Base-by-base conservation (phyloP, 2,113 vertebrate species). In the Rhabdomys dilectus region DNA sequence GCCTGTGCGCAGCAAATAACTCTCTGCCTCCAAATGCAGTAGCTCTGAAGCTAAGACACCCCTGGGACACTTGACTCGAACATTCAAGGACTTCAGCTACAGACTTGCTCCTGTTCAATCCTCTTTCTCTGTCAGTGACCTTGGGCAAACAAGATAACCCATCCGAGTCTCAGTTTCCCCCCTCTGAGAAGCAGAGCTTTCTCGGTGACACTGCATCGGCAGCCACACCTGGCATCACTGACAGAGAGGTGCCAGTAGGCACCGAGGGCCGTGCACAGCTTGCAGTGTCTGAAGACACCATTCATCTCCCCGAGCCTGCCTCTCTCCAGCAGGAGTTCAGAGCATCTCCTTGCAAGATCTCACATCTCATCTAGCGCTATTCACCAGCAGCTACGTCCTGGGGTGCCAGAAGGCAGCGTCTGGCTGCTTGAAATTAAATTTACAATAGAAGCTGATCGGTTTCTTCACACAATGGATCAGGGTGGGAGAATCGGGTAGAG, bases 361-460 rank as follows among this genome's bases (percentile, higher is more conserved):
- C 96, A 81, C 96, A 97, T 98, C 96, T 96, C 97, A 97, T 97
- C 96, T 96, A n/a, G 96, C 92, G 96, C 97, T 96, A 93, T 97
- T 96, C 97, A 96, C 89, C 91, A 87, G 96, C 97, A 96, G 68
- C 86, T 42, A 31, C 89, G 56, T 95, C 96, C 96, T 73, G 81
- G 96, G 96, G 92, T 98, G 96, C 97, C 97, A 96, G 96, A 89
- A 98, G 96, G 93, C 96, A 97, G 94, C 24, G 89, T 97, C 97
- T 98, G 98, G 96, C 95, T 97, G 96, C 96, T 98, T 97, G 96
- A 95, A 97, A 98, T 98, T 95, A 98, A 97, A 97, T 97, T 97
- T 96, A 97, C 96, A 98, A 97, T 97, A 92, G 96, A 96, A 96
- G 93, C 97, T 95, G 94, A 97, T 98, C 97, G 95, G 96, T 87